Percentiles rank a stretch among this genome's conserved stretches.
Evolutionary conservation across 2,797 vertebrate species (phyloP).

Genomic region (Botia almorhae): DNA sequence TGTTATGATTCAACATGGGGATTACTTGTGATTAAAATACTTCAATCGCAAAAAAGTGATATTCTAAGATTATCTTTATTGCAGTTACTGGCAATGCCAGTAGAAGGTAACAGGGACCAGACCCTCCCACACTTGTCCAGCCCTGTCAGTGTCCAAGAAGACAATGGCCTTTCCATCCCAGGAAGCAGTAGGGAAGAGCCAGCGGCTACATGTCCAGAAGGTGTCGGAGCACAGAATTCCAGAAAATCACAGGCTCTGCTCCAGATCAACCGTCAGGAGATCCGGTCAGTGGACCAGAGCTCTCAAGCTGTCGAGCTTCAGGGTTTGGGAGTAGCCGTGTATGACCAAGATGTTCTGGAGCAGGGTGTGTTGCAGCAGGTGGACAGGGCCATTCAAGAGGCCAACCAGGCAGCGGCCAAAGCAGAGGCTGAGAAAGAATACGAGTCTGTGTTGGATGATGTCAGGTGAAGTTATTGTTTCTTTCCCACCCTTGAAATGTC

Average conservation of each 20-base stretch:
- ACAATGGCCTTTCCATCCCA: conserved; percentile 68
- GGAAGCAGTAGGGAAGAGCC: conserved; percentile 67
- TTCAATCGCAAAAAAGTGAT: not conserved
- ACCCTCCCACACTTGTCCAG: conserved; percentile 66
- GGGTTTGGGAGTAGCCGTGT: conserved; percentile 90
- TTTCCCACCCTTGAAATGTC: not conserved
- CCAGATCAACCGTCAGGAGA: conserved; percentile 89
- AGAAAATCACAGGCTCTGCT: conserved; percentile 79
- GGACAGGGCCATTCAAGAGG: conserved; percentile 87
- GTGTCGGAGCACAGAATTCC: conserved; percentile 58
- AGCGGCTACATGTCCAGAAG: conserved; percentile 65
- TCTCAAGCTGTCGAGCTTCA: conserved; percentile 88
- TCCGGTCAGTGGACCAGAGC: conserved; percentile 80
- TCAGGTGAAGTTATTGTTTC: conserved; percentile 75
- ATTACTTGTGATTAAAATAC: not conserved
- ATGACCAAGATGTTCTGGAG: conserved; percentile 93
- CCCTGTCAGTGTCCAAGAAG: conserved; percentile 68
- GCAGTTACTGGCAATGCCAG: conserved; percentile 75
- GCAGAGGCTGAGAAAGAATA: conserved; percentile 89
- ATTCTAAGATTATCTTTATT: conserved; percentile 17
- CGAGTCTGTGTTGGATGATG: conserved; percentile 86
- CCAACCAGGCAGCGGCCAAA: conserved; percentile 77
- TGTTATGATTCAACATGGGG: not conserved
- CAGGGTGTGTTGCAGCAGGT: conserved; percentile 93
- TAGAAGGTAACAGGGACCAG: conserved; percentile 74